These are phyloP conservation scores for Xyrauchen texanus DNA, from an alignment of 2,113 vertebrate genomes.

Conservation along the genomic window DNA sequence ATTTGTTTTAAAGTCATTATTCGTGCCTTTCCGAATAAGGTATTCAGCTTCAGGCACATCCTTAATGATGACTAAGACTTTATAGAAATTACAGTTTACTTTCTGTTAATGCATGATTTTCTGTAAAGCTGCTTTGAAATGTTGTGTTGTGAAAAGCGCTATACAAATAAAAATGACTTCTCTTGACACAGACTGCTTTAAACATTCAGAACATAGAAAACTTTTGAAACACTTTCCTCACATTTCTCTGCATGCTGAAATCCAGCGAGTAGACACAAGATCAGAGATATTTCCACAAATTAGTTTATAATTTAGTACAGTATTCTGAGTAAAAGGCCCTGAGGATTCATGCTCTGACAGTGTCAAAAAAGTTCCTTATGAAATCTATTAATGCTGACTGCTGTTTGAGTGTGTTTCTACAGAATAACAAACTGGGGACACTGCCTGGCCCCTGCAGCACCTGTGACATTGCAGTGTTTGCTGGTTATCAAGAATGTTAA, in stretches of 20 bases:
- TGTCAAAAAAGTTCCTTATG: not conserved
- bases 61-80: too few species aligned
- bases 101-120: too few species aligned
- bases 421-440: not conserved
- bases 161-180: too few species aligned
- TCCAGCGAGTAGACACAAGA: not conserved
- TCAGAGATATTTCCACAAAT: not conserved
- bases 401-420: not conserved
- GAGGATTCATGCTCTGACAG: slow-evolving; percentile 23
- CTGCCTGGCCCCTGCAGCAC: slow-evolving; percentile 7
- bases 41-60: too few species aligned
- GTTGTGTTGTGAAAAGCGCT: too few species aligned
- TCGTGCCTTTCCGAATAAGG: too few species aligned
- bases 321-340: slow-evolving; percentile 2
- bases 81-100: too few species aligned
- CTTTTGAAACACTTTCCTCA: not conserved
- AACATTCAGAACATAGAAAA: not conserved
- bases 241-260: not conserved
- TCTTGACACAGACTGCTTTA: too few species aligned
- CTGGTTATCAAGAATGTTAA: slow-evolving; percentile 7
- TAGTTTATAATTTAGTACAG: slow-evolving; percentile 21
- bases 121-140: too few species aligned
- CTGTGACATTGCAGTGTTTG: not conserved
- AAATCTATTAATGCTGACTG: not conserved
- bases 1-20: too few species aligned